Base-by-base conservation (phyloP, 2,113 vertebrate genomes). In the Beaufortia kweichowensis region DNA sequence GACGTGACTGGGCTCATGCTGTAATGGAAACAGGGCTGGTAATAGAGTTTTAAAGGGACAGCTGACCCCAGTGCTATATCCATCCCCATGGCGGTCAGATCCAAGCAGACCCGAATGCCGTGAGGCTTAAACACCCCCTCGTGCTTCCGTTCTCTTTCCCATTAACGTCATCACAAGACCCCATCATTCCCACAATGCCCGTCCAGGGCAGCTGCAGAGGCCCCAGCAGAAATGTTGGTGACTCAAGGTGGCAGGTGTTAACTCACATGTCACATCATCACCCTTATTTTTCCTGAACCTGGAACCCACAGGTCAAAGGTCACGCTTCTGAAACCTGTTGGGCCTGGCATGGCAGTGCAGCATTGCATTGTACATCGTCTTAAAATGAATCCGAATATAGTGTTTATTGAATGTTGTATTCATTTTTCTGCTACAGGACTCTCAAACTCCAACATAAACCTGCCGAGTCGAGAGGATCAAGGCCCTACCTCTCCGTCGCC, bases 381-480 rank as follows among this genome's bases (percentile, higher is more conserved):
- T 50, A 17, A 33, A 26, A 55, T 28, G 0, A 56, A 43, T 46
- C 6, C 23, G 39, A 29, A n/a, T n/a, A n/a, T n/a, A n/a, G 48
- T 59, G 26, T 60, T 60, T 0, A 28, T 29, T n/a, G 53, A 43
- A 59, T 23, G 4, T 24, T 19, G 2, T 46, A 15, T 29, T 7
- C 33, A 64, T 6, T 81, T 82, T 1, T 61, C 50, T 48, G 17
- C 41, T 7, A 48, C 84, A 97, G 95, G 94, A 89, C 93, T 92
- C 41, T 77, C 77, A 88, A 96, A 96, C 88, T 95, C 90, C 35
- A 98, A 96, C 87, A 93, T 97, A 88, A 97, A 97, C 84, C 85
- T 95, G 55, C 92, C 91, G 39, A 93, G 91, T 73, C 91, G 85
- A 70, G 94, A 97, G 64, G 95, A 95, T 43, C 86, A 91, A 79